Percentiles rank a stretch among this genome's conserved stretches.
Evolutionary conservation across 2,113 vertebrate species (phyloP).

Genomic region (Perccottus glenii): DNA sequence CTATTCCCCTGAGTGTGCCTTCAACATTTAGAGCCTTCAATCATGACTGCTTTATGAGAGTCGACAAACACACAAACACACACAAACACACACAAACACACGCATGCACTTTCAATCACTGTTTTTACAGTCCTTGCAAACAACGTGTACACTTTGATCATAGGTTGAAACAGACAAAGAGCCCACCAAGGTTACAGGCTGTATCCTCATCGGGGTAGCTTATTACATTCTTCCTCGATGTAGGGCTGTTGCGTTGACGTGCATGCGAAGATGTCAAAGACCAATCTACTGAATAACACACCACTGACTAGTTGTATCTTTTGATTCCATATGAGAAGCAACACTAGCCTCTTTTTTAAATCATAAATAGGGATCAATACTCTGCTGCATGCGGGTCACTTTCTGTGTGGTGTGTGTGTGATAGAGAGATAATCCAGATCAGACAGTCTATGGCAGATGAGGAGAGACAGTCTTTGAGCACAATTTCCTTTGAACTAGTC

Average conservation of each 20-base stretch:
- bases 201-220: conserved; percentile 24
- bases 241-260: conserved; percentile 6
- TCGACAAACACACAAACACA: conserved; percentile 20
- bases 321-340: conserved; percentile 55
- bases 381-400: conserved; percentile 20
- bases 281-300: conserved; percentile 32
- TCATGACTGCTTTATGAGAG: conserved; percentile 59
- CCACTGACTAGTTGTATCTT: conserved; percentile 31
- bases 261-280: conserved; percentile 18
- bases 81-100: conserved; percentile 21
- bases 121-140: conserved; percentile 22
- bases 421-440: conserved; percentile 51
- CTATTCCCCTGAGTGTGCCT: conserved; percentile 70
- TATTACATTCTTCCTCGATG: conserved; percentile 32
- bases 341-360: conserved; percentile 45
- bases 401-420: not conserved
- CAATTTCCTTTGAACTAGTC: conserved; percentile 38
- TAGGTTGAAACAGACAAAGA: conserved; percentile 7
- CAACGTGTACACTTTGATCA: conserved; percentile 4
- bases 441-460: conserved; percentile 39
- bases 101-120: conserved; percentile 30
- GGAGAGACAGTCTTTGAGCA: conserved; percentile 39
- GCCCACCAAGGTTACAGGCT: conserved; percentile 25
- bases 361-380: conserved; percentile 65
- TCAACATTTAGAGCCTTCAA: conserved; percentile 68